phyloP scores from a whole-genome alignment of 2,888 invertebrate species.

The Neoitamus cyanurus region DNA sequence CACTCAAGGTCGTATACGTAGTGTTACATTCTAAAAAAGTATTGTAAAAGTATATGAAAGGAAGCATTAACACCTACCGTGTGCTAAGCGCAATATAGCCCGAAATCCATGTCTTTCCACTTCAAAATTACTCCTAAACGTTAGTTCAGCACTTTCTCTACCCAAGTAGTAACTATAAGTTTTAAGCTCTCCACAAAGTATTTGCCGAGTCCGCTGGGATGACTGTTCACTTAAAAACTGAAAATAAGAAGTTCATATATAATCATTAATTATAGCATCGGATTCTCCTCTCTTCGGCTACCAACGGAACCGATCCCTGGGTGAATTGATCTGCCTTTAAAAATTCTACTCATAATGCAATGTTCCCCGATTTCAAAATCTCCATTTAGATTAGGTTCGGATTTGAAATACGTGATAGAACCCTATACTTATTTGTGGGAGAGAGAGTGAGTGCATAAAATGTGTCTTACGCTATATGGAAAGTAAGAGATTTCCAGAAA shows the following conservation, averaged over 20 bases:
- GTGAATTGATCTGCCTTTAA: too few relatives aligned
- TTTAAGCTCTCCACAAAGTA: constrained; percentile 64
- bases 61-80: constrained; percentile 63
- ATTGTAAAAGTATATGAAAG: background rate
- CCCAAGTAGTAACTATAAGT: constrained; percentile 66
- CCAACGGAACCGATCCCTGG: too few relatives aligned
- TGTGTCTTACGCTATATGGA: background rate
- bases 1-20: constrained; percentile 74
- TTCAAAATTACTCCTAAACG: constrained; percentile 65
- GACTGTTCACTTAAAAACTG: background rate
- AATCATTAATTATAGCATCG: too few relatives aligned
- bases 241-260: too few relatives aligned
- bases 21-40: constrained; percentile 60
- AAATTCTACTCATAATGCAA: too few relatives aligned
- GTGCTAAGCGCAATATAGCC: constrained; percentile 66
- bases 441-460: background rate
- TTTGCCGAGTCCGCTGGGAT: background rate
- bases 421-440: too few relatives aligned
- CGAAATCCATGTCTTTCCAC: constrained; percentile 71
- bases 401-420: too few relatives aligned
- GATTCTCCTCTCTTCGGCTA: too few relatives aligned
- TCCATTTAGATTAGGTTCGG: too few relatives aligned
- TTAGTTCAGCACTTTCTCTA: constrained; percentile 63
- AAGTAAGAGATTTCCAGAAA: constrained; percentile 55
- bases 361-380: too few relatives aligned